These are phyloP conservation scores for Pyralis farinalis DNA, from an alignment of 2,888 invertebrate species.

Conservation along the genomic window DNA sequence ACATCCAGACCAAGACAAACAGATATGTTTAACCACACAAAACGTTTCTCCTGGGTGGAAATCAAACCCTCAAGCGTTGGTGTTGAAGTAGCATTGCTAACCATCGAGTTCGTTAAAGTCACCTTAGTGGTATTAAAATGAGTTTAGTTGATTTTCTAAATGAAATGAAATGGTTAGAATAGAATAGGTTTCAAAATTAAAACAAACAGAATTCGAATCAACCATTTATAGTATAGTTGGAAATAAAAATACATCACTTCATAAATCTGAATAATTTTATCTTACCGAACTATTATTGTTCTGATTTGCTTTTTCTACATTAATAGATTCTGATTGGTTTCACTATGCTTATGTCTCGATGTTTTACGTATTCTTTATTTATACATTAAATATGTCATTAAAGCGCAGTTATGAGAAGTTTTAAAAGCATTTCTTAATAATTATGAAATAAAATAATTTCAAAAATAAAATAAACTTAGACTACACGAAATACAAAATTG, in stretches of 20 bases:
- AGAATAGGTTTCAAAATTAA: conserved; percentile 17
- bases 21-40: no score
- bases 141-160: no score
- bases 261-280: conserved; percentile 35
- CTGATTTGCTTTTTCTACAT: conserved; percentile 49
- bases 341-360: conserved; percentile 5
- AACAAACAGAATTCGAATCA: conserved; percentile 45
- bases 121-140: no score
- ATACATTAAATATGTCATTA: conserved; percentile 35
- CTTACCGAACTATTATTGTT: conserved; percentile 66
- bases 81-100: no score
- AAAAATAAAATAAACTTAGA: conserved; percentile 51
- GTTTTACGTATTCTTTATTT: conserved; percentile 15
- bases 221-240: conserved; percentile 62
- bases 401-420: conserved; percentile 39
- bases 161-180: no score
- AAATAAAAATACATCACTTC: conserved; percentile 56
- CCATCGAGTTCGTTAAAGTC: no score
- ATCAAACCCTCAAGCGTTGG: no score
- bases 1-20: no score
- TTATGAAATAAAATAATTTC: conserved; percentile 51
- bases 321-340: conserved; percentile 19
- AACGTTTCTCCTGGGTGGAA: no score
- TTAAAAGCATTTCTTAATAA: conserved; percentile 40
- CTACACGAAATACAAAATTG: conserved; percentile 43